Evolutionary conservation across 2,888 invertebrate species (phyloP).

Genomic region (Lathronympha strigana): DNA sequence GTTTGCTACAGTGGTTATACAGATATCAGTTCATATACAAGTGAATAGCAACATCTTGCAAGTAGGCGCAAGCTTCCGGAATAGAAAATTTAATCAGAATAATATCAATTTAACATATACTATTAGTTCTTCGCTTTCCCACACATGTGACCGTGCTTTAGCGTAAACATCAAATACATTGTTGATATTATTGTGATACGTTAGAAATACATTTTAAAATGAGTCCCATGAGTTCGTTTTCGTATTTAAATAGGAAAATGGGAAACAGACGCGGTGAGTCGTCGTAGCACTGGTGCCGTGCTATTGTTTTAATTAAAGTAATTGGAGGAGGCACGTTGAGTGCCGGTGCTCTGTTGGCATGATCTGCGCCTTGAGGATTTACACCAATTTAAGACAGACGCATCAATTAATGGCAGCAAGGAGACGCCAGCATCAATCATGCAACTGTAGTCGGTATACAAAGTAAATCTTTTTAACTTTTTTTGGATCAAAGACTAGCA

Average conservation of each 20-base stretch:
- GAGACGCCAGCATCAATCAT: conserved; percentile 60
- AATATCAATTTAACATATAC: neutral
- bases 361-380: conserved; percentile 83
- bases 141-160: neutral
- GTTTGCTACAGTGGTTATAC: conserved; percentile 46
- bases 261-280: conserved; percentile 82
- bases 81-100: neutral
- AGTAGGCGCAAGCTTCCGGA: conserved; percentile 67
- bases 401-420: conserved; percentile 72
- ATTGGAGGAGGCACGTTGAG: conserved; percentile 82
- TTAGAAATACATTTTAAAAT: neutral
- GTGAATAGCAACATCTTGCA: conserved; percentile 77
- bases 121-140: neutral
- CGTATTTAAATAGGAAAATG: conserved; percentile 84
- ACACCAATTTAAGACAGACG: conserved; percentile 79
- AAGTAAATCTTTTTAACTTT: no score
- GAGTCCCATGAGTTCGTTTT: conserved; percentile 73
- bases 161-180: neutral
- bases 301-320: conserved; percentile 85
- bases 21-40: conserved; percentile 62
- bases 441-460: no score
- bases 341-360: conserved; percentile 76
- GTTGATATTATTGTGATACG: neutral
- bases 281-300: conserved; percentile 79
- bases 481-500: no score